Evolutionary conservation across 2,888 invertebrate genomes (phyloP), one percentile per base, ranked within the genome.

Genomic region (Ellobium chinense): DNA sequence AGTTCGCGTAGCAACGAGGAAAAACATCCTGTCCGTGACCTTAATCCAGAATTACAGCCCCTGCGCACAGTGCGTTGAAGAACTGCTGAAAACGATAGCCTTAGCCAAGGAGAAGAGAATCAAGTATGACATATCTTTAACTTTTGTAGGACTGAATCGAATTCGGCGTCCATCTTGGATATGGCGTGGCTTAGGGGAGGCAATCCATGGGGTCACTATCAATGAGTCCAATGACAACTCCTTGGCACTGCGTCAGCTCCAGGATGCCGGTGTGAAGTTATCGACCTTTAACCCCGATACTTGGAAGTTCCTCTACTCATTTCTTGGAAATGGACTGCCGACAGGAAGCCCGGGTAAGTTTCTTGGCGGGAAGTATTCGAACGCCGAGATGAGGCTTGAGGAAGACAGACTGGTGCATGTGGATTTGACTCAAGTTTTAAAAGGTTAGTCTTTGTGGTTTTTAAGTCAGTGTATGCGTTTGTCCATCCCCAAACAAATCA

Each of bases 161-260:
- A 65, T 82, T 31, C 58, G 82, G 9, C 75, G 75, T 0, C 70
- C 76, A 36, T 79, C 82, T 9, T 82, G 82, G 65, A 46, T 58
- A 21, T 75, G 78, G 65, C 62, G 82, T 4, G 82, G 79, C 0
- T 56, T 75, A 46, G 31, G 29, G 12, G 58, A 75, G 31, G 37
- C 66, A 21, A 60, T 29, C 62, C 34, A 56, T 14, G 72, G 69
- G 39, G 60, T 82, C 54, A 29, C 37, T 39, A 31, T 76, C 56
- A 82, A 82, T 76, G 82, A 82, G 34, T 79, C 82, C 39, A 82
- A 75, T 58, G 82, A 82, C 66, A 82, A 82, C 72, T 21, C 36
- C 14, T 65, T 70, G 29, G 82, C 65, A 0, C 60, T 82, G 9
- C 27, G 70, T 14, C 56, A 27, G 9, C 82, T 82, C n/a, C 39